phyloP scores from a whole-genome alignment of 2,888 invertebrate species.

The Willowsia nigromaculata region DNA sequence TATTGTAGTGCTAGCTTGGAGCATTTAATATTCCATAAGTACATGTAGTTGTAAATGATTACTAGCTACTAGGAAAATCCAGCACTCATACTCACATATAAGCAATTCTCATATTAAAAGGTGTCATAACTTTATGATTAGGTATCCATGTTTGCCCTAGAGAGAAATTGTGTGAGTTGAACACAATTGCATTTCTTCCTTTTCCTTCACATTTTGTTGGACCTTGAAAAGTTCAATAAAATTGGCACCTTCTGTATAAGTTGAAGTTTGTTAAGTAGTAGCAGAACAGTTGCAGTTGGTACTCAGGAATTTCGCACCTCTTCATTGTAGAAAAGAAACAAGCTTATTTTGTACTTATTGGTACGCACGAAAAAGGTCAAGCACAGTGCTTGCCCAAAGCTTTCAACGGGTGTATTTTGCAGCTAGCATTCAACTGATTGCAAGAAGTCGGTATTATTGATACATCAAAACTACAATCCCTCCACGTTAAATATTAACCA shows the following conservation, averaged over 20 bases:
- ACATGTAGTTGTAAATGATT: no score
- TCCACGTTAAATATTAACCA: not conserved
- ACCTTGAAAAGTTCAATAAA: slow-evolving; percentile 41
- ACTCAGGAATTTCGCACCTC: slow-evolving; percentile 66
- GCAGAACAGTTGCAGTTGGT: slow-evolving; percentile 52
- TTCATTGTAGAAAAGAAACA: slow-evolving; percentile 12
- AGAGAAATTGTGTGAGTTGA: not conserved
- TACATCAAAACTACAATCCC: not conserved
- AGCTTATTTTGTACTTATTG: not conserved
- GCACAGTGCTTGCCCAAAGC: not conserved
- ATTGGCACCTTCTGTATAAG: slow-evolving; percentile 20
- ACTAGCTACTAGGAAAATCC: no score
- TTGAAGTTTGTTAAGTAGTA: not conserved
- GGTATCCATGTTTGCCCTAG: not conserved
- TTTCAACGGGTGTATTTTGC: no score
- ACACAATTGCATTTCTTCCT: not conserved
- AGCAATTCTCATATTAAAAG: not conserved
- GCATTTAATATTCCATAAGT: no score
- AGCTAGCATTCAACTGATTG: not conserved
- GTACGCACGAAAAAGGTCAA: not conserved
- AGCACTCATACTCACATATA: no score
- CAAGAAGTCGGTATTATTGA: not conserved
- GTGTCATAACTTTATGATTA: not conserved
- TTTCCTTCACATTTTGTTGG: not conserved
- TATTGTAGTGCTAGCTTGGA: no score